Evolutionary conservation across 2,888 invertebrate species (phyloP), one percentile per base, ranked within the genome.

Genomic region (Caradrina kadenii): DNA sequence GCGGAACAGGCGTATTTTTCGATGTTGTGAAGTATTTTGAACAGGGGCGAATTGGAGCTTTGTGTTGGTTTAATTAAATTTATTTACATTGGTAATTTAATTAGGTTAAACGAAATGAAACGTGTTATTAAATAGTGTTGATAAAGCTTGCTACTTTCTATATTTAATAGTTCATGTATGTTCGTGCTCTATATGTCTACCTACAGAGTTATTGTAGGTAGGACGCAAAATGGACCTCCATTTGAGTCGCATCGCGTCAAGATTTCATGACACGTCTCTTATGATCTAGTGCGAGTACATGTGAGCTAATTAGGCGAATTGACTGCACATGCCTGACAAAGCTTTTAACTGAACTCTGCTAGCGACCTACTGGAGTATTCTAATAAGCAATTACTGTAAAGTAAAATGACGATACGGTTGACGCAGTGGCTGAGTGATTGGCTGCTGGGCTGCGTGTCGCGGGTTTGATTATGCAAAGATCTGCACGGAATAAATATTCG

Each of bases 271-370:
- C 31, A 50, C 15, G 35, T 49, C 19, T 61, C 50, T 22, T 74
- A 65, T 52, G 55, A 69, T 50, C 35, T 58, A 74, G 69, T 45
- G 42, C 48, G 26, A 17, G 26, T 22, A 42, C 50, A 64, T 49
- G 21, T 10, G 58, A 68, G 61, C 61, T 73, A 71, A 81, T 81
- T 81, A 79, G 62, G 52, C 48, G 54, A 79, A 67, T 69, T 75
- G 76, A 65, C 39, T 69, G 68, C 71, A 63, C 63, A 52, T 62
- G 59, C 63, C 56, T 58, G 63, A 78, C 67, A 69, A 69, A 69
- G 76, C 79, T 75, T 79, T 79, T 66, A 79, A 55, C 54, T 31
- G 63, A 63, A 77, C 68, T 58, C 15, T 17, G 15, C 52, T 21
- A 5, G 17, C 19, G 31, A 63, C 53, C 42, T 49, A 35, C 13